Percentiles rank a stretch among this genome's conserved stretches.
Evolutionary conservation across 2,113 vertebrate species (phyloP).

Genomic region (Ictidomys tridecemlineatus): DNA sequence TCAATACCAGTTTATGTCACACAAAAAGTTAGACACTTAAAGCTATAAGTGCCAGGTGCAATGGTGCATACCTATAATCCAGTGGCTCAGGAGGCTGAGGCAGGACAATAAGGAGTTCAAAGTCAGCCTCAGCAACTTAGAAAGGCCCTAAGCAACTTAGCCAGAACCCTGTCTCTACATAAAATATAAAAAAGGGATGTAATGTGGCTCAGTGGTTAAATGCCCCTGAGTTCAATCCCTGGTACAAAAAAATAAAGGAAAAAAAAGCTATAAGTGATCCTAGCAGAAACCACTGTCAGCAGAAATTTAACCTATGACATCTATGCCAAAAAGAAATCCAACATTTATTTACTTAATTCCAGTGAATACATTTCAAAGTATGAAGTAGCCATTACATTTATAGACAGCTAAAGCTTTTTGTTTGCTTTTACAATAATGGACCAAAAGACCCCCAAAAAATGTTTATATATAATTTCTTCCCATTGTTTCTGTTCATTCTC

Average conservation of each 20-base stretch:
- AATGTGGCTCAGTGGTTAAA: too few relatives aligned
- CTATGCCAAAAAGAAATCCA: not conserved
- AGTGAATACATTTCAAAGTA: not conserved
- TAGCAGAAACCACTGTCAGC: not conserved
- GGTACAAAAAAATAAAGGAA: too few relatives aligned
- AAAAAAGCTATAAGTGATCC: not conserved
- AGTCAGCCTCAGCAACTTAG: too few relatives aligned
- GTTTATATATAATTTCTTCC: not conserved
- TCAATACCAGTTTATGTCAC: conserved; percentile 35
- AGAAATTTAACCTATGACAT: not conserved
- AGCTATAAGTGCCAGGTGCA: too few relatives aligned
- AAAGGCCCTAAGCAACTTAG: too few relatives aligned
- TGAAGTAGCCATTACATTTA: not conserved
- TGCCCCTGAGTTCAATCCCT: too few relatives aligned
- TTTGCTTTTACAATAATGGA: not conserved
- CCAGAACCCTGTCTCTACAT: too few relatives aligned
- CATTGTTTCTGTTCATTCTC: not conserved
- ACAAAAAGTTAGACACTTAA: not conserved
- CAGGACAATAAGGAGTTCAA: too few relatives aligned
- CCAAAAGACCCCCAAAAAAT: not conserved
- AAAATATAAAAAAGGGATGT: too few relatives aligned
- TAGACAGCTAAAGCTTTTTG: not conserved
- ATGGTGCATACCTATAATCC: too few relatives aligned
- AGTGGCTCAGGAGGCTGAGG: too few relatives aligned
- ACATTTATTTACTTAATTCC: not conserved